Base-by-base conservation (phyloP, 2,888 invertebrate species). In the Drosophila borborema region DNA sequence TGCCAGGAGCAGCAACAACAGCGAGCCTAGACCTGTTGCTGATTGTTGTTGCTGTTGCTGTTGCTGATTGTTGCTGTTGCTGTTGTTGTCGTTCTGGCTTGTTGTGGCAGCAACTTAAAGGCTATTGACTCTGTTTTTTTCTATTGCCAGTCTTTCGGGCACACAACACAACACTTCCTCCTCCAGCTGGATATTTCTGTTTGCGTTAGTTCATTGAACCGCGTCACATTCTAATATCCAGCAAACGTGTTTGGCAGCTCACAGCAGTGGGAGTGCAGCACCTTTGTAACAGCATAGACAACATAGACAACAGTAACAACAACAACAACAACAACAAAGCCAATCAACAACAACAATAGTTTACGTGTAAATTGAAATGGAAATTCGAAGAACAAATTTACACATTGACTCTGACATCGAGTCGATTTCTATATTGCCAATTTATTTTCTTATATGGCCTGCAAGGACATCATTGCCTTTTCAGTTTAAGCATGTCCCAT, bases 41-140 rank as follows among this genome's bases (percentile, higher is more conserved):
- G 74, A 53, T 56, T 56, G 74, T 62, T 64, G 56, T 65, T 62
- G 60, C 34, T 49, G 55, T 38, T 41, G 20, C 45, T 64, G 59
- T 38, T 68, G 38, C 28, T 28, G 28, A 23, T 31, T 75, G 62
- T 20, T 54, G 49, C 1, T 56, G 48, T 61, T 38, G 38, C 4
- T 38, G 38, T 40, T 40, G 56, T 14, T 12, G 43, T 58, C 28
- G 59, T 34, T 72, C 54, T 55, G 49, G 41, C 53, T 74, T 61
- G 58, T 77, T 77, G 74, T 70, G 64, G 73, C 77, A 71, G 64
- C 79, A 68, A 64, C 72, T 75, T 46, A 77, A 85, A 87, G 85
- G 86, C 85, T 85, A 71, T 85, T 85, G 85, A 85, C 85, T 85
- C 81, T 82, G 78, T 84, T 81, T 79, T 28, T 86, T 85, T 85